Percentiles rank a stretch among this genome's conserved stretches.
phyloP scores from a whole-genome alignment of 2,113 vertebrate genomes.

The Centropristis striata region DNA sequence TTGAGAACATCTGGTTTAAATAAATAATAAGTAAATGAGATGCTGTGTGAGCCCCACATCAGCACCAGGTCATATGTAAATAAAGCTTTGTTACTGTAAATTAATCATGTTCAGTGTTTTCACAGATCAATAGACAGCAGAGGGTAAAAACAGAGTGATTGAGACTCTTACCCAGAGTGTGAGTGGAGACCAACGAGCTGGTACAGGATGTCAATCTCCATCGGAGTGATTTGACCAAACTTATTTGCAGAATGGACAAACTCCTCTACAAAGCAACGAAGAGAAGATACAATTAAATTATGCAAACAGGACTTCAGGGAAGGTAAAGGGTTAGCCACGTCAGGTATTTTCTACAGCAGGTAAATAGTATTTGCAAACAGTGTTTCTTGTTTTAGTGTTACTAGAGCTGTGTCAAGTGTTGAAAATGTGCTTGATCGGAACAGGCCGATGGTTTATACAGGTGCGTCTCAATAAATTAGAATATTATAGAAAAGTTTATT shows the following conservation, averaged over 20 bases:
- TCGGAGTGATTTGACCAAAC: constrained; percentile 94
- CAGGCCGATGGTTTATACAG: too few relatives aligned
- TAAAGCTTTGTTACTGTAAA: background rate
- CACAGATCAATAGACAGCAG: background rate
- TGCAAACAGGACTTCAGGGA: constrained; percentile 5
- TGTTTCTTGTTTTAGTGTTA: background rate
- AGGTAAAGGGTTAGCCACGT: background rate
- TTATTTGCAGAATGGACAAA: constrained; percentile 92
- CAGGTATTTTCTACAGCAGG: constrained; percentile 30
- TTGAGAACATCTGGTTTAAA: too few relatives aligned
- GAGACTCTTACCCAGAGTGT: constrained; percentile 91
- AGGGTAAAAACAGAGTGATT: background rate
- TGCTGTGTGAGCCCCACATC: background rate
- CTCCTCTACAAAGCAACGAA: constrained; percentile 87
- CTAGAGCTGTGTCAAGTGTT: too few relatives aligned
- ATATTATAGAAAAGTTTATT: too few relatives aligned
- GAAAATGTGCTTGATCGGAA: too few relatives aligned
- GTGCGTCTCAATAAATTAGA: too few relatives aligned
- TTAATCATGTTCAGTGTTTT: background rate
- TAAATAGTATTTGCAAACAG: constrained; percentile 74
- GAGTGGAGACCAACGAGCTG: constrained; percentile 92
- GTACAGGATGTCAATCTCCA: constrained; percentile 96
- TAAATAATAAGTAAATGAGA: background rate
- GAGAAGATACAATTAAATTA: constrained; percentile 22
- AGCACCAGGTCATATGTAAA: background rate